These are phyloP conservation scores for Hepsetus odoe DNA, from an alignment of 2,113 vertebrate species.

Conservation along the genomic window DNA sequence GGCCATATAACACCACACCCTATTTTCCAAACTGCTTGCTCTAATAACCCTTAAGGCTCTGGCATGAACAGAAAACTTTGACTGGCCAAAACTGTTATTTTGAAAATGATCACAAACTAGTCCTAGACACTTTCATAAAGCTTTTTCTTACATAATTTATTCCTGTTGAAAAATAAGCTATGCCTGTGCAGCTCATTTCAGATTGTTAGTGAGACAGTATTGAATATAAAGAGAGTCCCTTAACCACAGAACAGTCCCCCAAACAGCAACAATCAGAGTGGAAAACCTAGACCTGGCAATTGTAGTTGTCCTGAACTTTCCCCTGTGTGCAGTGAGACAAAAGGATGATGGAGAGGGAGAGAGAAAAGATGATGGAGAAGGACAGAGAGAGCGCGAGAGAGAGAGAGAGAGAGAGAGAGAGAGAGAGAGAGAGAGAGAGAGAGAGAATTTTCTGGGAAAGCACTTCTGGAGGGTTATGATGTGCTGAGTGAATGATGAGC, in stretches of 20 bases:
- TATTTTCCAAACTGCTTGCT: constrained; percentile 43
- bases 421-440: neutral
- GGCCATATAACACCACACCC: constrained; percentile 59
- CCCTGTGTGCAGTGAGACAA: constrained; percentile 35
- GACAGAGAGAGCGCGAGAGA: neutral
- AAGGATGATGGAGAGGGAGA: neutral
- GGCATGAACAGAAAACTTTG: constrained; percentile 22
- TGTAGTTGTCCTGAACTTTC: constrained; percentile 27
- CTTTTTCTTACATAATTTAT: constrained; percentile 32
- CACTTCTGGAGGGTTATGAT: constrained; percentile 18
- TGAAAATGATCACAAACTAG: constrained; percentile 2
- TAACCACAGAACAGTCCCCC: constrained; percentile 52
- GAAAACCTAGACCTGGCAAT: constrained; percentile 53
- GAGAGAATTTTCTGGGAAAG: constrained; percentile 11
- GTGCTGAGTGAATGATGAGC: constrained; percentile 45
- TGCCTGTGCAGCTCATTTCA: constrained; percentile 19
- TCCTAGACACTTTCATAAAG: neutral
- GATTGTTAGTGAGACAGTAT: constrained; percentile 50
- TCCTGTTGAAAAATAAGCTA: constrained; percentile 32
- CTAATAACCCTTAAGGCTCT: constrained; percentile 33
- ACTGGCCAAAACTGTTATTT: constrained; percentile 24
- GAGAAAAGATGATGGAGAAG: neutral
- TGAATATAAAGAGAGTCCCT: constrained; percentile 48
- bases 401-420: neutral
- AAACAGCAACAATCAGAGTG: constrained; percentile 55